phyloP scores from a whole-genome alignment of 2,888 invertebrate species.

The Sesia apiformis region DNA sequence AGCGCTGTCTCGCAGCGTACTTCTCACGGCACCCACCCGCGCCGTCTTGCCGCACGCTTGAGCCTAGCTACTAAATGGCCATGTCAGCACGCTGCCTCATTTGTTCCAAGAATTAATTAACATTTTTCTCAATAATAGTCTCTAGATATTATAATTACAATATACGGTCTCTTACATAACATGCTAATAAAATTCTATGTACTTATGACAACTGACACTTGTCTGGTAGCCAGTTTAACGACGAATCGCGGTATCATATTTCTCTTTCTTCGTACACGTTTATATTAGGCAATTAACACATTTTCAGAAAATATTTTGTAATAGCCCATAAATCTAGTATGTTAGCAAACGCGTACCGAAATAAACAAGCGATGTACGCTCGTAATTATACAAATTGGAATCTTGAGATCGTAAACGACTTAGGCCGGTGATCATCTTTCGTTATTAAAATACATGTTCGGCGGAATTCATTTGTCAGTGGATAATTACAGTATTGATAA shows the following conservation, averaged over 20 bases:
- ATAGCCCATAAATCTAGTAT: constrained; percentile 29
- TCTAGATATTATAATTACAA: no score
- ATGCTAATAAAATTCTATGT: no score
- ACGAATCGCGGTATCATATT: neutral
- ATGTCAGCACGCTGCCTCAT: constrained; percentile 11
- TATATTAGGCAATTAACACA: constrained; percentile 14
- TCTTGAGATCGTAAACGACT: constrained; percentile 37
- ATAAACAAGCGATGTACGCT: constrained; percentile 44
- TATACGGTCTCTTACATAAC: no score
- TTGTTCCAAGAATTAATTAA: constrained; percentile 3
- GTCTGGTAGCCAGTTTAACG: no score
- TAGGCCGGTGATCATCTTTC: constrained; percentile 44
- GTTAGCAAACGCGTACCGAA: constrained; percentile 28
- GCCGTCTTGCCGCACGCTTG: no score
- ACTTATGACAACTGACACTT: no score
- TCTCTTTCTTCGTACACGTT: neutral
- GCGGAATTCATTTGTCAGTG: constrained; percentile 28
- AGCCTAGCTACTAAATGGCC: constrained; percentile 32
- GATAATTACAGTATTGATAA: constrained; percentile 47
- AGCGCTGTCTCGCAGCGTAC: constrained; percentile 44
- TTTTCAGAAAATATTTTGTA: constrained; percentile 22
- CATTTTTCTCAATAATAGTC: no score
- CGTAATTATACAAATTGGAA: constrained; percentile 45
- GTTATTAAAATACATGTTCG: constrained; percentile 46
- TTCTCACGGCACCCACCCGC: constrained; percentile 57